Percentiles rank a stretch among this genome's conserved stretches.
phyloP scores from a whole-genome alignment of 2,888 invertebrate genomes.

The Altica lythri region DNA sequence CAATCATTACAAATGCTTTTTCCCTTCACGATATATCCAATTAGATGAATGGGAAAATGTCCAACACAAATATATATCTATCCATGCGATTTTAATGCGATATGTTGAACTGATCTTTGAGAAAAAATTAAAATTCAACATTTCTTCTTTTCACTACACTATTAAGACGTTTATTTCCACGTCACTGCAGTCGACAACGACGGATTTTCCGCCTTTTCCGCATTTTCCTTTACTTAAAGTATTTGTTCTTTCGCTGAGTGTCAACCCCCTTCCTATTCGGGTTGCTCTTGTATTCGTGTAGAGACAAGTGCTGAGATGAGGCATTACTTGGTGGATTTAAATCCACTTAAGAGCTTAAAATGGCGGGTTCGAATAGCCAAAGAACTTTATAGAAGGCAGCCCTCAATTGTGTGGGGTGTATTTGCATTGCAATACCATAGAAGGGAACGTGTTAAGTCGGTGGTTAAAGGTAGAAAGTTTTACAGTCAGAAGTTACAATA shows the following conservation, averaged over 20 bases:
- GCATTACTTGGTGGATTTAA: conserved; percentile 49
- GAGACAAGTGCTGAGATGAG: conserved; percentile 40
- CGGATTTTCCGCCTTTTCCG: conserved; percentile 37
- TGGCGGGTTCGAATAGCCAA: conserved; percentile 34
- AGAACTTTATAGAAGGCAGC: not conserved
- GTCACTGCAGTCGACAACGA: conserved; percentile 32
- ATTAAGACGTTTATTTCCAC: not conserved
- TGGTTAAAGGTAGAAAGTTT: not conserved
- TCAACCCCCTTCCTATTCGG: conserved; percentile 12
- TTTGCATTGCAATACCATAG: not conserved
- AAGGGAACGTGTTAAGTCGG: conserved; percentile 3
- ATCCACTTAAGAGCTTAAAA: conserved; percentile 56
- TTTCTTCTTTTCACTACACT: too few species aligned
- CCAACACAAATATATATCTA: too few species aligned
- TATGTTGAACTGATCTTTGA: too few species aligned
- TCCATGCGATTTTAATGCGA: too few species aligned
- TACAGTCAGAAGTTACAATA: too few species aligned
- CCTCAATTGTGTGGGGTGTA: not conserved
- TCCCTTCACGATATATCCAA: too few species aligned
- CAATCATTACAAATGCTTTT: too few species aligned
- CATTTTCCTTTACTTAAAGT: conserved; percentile 36
- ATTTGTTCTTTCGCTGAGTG: conserved; percentile 36
- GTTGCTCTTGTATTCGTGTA: not conserved
- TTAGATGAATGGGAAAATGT: too few species aligned
- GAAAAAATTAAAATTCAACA: too few species aligned